Evolutionary conservation across 2,888 invertebrate species (phyloP).

Genomic region (Drosophila imparisetae): DNA sequence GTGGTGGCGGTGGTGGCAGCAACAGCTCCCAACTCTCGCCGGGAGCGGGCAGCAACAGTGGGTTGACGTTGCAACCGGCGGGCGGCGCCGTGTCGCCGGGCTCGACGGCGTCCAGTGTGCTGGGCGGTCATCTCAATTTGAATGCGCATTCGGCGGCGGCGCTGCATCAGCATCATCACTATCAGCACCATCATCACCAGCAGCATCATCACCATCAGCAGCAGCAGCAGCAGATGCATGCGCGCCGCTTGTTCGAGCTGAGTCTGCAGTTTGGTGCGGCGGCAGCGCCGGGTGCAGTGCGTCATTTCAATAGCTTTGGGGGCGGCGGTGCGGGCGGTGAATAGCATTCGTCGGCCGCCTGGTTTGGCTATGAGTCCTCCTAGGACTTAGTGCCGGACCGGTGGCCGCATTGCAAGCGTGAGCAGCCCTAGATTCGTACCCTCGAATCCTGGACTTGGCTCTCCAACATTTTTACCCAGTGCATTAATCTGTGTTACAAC

Average conservation of each 20-base stretch:
- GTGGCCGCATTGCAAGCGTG: constrained; percentile 67
- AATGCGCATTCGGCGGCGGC: constrained; percentile 83
- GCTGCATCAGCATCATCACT: constrained; percentile 83
- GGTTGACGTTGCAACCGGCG: constrained; percentile 77
- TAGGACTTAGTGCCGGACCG: constrained; percentile 68
- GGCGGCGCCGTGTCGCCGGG: constrained; percentile 81
- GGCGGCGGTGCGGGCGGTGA: constrained; percentile 83
- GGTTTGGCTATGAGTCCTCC: constrained; percentile 83
- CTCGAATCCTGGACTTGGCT: background rate
- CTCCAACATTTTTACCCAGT: constrained; percentile 70
- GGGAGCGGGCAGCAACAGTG: constrained; percentile 80
- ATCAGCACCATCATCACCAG: constrained; percentile 84
- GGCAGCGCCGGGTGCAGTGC: constrained; percentile 83
- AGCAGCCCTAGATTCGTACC: constrained; percentile 45
- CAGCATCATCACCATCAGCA: constrained; percentile 85
- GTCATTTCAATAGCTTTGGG: constrained; percentile 84
- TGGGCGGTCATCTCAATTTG: constrained; percentile 83
- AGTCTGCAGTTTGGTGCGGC: constrained; percentile 85
- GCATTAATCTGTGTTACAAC: constrained; percentile 83
- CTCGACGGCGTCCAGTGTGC: constrained; percentile 80
- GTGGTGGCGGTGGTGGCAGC: constrained; percentile 35
- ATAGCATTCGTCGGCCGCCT: constrained; percentile 84
- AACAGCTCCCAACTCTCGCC: constrained; percentile 78
- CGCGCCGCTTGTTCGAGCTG: constrained; percentile 85
- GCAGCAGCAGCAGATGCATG: constrained; percentile 85